Evolutionary conservation across 2,113 vertebrate genomes (phyloP).

Genomic region (Peucedramus taeniatus): DNA sequence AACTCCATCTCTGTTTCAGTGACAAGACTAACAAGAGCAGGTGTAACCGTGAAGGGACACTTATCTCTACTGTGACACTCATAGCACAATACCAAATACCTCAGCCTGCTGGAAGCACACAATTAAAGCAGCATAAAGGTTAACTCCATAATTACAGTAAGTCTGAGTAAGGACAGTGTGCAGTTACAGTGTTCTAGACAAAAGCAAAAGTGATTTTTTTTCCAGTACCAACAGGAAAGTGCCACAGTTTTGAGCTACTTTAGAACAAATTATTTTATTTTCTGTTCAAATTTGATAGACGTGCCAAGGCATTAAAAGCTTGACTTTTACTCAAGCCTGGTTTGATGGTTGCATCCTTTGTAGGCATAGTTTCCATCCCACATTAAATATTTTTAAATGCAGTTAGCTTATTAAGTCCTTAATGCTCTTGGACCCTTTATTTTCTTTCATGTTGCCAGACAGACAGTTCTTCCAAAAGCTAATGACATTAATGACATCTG

Average conservation of each 20-base stretch:
- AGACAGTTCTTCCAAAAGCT: background rate
- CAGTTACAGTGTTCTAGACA: background rate
- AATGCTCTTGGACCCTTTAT: background rate
- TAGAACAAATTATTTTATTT: background rate
- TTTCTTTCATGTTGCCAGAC: background rate
- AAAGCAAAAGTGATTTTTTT: background rate
- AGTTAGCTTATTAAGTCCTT: background rate
- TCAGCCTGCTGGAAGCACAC: background rate
- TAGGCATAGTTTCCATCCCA: background rate
- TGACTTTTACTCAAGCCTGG: background rate
- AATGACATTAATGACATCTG: background rate
- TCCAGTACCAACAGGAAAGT: background rate
- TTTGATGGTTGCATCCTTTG: background rate
- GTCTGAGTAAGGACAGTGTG: background rate
- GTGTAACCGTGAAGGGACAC: background rate
- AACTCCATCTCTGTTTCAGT: conserved; percentile 43
- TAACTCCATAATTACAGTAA: background rate
- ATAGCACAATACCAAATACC: background rate
- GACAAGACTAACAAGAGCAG: conserved; percentile 30
- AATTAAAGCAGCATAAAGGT: background rate
- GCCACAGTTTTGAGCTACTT: background rate
- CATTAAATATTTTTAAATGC: background rate
- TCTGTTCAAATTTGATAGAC: background rate
- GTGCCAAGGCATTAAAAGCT: background rate
- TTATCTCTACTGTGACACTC: background rate